phyloP scores from a whole-genome alignment of 2,888 invertebrate genomes.

The Camptogramma bilineatum region DNA sequence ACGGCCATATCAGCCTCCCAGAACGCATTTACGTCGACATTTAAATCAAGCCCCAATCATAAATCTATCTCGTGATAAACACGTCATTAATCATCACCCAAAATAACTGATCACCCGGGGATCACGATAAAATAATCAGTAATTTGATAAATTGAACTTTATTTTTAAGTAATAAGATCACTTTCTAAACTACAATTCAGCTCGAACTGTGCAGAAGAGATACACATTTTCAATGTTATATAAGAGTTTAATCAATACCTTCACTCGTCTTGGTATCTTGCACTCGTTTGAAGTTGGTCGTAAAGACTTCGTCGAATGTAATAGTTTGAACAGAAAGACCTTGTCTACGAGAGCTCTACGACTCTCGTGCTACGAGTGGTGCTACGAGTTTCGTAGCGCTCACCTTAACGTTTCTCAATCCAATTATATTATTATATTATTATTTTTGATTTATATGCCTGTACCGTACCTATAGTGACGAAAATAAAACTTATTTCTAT shows the following conservation, averaged over 20 bases:
- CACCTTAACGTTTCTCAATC: background rate
- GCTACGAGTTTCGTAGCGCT: background rate
- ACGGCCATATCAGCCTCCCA: too few species aligned
- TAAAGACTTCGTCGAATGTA: conserved; percentile 13
- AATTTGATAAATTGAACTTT: too few species aligned
- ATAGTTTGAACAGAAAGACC: background rate
- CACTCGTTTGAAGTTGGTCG: conserved; percentile 8
- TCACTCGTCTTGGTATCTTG: conserved; percentile 12
- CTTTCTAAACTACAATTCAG: background rate
- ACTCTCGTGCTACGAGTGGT: conserved; percentile 5
- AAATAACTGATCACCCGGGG: too few species aligned
- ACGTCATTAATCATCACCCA: too few species aligned
- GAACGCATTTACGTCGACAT: too few species aligned
- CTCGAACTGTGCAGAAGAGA: background rate
- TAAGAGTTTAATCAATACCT: conserved; percentile 15
- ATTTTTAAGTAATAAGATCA: background rate
- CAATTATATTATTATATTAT: too few species aligned
- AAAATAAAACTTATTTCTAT: too few species aligned
- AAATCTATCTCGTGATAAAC: too few species aligned
- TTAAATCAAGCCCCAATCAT: too few species aligned
- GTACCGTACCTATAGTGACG: too few species aligned
- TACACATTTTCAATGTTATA: conserved; percentile 3
- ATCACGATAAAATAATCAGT: too few species aligned
- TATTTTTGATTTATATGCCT: too few species aligned
- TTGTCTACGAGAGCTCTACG: conserved; percentile 9